A percentile compares a stretch with the other conserved stretches of the same genome.
Evolutionary conservation across 2,797 vertebrate genomes (phyloP).

Genomic region (Champsocephalus gunnari): DNA sequence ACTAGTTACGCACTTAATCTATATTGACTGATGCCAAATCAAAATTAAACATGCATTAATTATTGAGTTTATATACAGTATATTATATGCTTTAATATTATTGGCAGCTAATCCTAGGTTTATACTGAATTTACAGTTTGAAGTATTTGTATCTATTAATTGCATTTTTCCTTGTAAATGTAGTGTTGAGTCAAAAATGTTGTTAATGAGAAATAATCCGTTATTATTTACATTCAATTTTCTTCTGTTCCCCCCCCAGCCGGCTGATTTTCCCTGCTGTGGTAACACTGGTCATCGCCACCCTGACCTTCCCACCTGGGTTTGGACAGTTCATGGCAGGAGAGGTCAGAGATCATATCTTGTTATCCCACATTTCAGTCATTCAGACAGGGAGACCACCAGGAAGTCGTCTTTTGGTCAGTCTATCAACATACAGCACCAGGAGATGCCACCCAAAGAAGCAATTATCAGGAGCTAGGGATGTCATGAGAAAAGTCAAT

Average conservation of each 20-base stretch:
- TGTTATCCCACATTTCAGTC: not conserved
- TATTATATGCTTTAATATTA: not conserved
- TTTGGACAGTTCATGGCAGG: slow-evolving; percentile 98
- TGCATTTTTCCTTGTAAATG: not conserved
- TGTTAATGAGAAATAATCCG: not conserved
- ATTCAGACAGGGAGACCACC: not conserved
- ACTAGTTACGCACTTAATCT: not conserved
- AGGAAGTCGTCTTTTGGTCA: too few species aligned
- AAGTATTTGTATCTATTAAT: not conserved
- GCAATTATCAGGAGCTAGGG: too few species aligned
- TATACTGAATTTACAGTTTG: not conserved
- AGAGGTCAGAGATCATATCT: slow-evolving; percentile 86
- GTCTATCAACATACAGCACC: too few species aligned
- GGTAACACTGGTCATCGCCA: slow-evolving; percentile 91
- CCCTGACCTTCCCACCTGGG: slow-evolving; percentile 92
- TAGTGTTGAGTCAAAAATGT: not conserved
- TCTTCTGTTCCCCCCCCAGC: slow-evolving; percentile 69
- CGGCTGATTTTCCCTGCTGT: slow-evolving; percentile 91
- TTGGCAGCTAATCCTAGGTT: not conserved
- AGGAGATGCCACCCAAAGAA: too few species aligned
- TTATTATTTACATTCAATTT: not conserved
- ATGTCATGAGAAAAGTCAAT: too few species aligned
- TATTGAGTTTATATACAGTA: not conserved
- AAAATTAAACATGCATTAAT: not conserved
- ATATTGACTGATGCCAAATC: not conserved